Evolutionary conservation across 1,140 invertebrate species (phyloP), one percentile per base, ranked within the genome.

Genomic region (Nixonia krombeini): DNA sequence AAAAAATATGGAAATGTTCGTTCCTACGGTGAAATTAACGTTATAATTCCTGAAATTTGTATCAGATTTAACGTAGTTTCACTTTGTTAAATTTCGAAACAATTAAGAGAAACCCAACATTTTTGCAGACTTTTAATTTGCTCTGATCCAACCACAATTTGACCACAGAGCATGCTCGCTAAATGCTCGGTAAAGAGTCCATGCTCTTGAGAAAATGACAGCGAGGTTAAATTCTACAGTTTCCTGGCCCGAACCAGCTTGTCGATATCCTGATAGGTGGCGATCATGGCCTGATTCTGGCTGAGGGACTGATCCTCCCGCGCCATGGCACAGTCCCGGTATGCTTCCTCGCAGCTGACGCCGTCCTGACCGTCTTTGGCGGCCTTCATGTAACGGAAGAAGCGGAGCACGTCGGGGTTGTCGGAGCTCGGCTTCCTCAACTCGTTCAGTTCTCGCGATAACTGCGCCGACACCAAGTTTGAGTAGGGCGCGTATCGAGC

Each of bases 301-400:
- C 64, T 87, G 73, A 57, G 81, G 59, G 18, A 85, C 76, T 72
- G 89, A 56, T 88, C 89, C 4, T 87, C 86, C 41, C 89, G 86
- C 2, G 86, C 83, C 8, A 86, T 74, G 40, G 87, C 85, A 67
- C 87, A 89, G 29, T 76, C 72, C 1, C 81, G 67, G 68, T 88
- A 88, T 0, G 82, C 59, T 0, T 80, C 67, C 17, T 86, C 81
- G 74, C 93, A 95, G 65, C 90, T 89, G 4, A 87, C 78, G 1
- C 91, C 91, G 65, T 94, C 93, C 72, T 95, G 93, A 0, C 93
- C 93, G 62, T 93, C 91, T 71, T 94, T 92, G 4, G 93, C 93
- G 0, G 93, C 92, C 64, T 93, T 90, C 93, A 95, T 94, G 79
- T 94, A 94, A 33, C 90, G 89, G 87, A 94, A 95, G 86, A 94